Percentiles rank a stretch among this genome's conserved stretches.
Evolutionary conservation across 2,888 invertebrate genomes (phyloP).

Genomic region (Caenorhabditis afra): DNA sequence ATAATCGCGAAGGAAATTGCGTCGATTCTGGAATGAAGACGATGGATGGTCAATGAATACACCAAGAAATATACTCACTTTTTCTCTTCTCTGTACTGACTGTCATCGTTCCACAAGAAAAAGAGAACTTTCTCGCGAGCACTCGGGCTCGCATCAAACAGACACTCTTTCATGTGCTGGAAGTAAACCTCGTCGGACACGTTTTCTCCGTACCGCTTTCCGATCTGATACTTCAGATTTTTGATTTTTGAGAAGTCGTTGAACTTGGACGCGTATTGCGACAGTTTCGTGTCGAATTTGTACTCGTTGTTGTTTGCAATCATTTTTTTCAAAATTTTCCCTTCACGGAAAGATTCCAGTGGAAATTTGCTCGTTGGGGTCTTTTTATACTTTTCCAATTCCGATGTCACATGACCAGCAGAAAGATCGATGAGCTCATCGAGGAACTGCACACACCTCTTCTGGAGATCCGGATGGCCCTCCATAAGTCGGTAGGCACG

Average conservation of each 20-base stretch:
- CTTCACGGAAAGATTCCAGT: not conserved
- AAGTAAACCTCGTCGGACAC: conserved; percentile 35
- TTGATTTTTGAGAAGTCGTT: not conserved
- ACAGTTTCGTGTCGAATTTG: conserved; percentile 12
- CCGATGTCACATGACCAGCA: not conserved
- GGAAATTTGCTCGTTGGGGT: conserved; percentile 4
- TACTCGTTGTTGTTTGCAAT: conserved; percentile 10
- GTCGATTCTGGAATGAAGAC: conserved; percentile 37
- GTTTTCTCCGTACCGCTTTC: conserved; percentile 8
- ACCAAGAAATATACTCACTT: conserved; percentile 4
- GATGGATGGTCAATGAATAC: not conserved
- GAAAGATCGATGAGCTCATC: conserved; percentile 26
- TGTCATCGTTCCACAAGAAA: conserved; percentile 2
- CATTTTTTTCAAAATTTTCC: conserved; percentile 25
- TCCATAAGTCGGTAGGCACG: conserved; percentile 25
- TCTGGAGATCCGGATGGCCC: conserved; percentile 7
- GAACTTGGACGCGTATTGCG: conserved; percentile 8
- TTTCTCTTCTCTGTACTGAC: conserved; percentile 2
- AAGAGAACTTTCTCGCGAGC: conserved; percentile 11
- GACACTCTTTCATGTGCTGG: conserved; percentile 24
- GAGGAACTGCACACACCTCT: conserved; percentile 11
- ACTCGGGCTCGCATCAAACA: not conserved
- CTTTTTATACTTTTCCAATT: conserved; percentile 9
- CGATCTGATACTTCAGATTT: conserved; percentile 22
- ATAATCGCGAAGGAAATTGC: conserved; percentile 30